Percentiles rank a stretch among this genome's conserved stretches.
These are phyloP conservation scores for Dryobates pubescens DNA, from an alignment of 2,797 vertebrate genomes.

Conservation along the genomic window DNA sequence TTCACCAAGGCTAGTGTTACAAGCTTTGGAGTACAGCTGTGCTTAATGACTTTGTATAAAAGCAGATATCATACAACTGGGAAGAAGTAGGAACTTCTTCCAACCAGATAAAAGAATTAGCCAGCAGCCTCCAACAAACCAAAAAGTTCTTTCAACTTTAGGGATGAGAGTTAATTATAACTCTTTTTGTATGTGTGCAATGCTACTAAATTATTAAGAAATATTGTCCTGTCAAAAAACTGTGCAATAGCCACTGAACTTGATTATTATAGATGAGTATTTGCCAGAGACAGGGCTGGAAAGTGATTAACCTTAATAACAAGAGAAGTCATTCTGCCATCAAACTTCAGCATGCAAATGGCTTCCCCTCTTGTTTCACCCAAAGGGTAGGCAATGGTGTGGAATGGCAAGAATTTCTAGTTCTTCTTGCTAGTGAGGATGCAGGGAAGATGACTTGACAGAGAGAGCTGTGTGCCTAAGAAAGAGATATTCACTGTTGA, in stretches of 20 bases:
- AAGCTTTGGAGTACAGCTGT: conserved; percentile 65
- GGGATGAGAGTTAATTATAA: conserved; percentile 71
- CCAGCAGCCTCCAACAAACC: conserved; percentile 56
- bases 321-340: conserved; percentile 5
- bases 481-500: neutral
- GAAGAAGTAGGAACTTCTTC: conserved; percentile 61
- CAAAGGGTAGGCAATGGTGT: neutral
- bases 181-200: conserved; percentile 43
- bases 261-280: conserved; percentile 39
- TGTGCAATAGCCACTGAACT: conserved; percentile 34
- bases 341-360: neutral
- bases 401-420: neutral
- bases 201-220: conserved; percentile 62
- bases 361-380: neutral
- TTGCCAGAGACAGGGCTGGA: conserved; percentile 25
- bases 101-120: conserved; percentile 70
- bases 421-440: neutral
- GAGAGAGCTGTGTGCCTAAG: neutral
- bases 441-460: neutral
- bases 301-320: conserved; percentile 26
- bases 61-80: conserved; percentile 57
- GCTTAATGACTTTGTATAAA: conserved; percentile 73
- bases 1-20: conserved; percentile 46
- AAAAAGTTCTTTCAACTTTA: conserved; percentile 67
- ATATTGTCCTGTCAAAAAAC: conserved; percentile 59